A percentile compares a stretch with the other conserved stretches of the same genome.
Conservation (phyloP, 2,797 vertebrate genomes). For the Falco concolor region DNA sequence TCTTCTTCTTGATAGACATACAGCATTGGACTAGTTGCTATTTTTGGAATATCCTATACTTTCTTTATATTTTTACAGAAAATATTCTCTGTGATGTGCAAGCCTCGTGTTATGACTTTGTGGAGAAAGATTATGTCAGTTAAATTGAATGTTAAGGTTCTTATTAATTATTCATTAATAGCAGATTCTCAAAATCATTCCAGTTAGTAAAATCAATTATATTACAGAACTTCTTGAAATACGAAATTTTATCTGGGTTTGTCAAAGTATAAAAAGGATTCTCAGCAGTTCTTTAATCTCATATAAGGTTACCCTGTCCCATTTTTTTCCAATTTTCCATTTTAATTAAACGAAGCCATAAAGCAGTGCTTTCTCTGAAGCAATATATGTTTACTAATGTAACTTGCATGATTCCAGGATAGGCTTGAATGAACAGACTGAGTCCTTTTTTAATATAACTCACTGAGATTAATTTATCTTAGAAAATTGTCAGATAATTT, state of each 20-base stretch:
- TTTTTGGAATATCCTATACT: neutral
- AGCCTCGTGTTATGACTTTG: neutral
- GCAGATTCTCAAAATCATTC: neutral
- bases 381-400: neutral
- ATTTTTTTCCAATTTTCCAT: neutral
- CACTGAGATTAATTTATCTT: neutral
- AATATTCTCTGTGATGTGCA: neutral
- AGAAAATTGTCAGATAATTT: neutral
- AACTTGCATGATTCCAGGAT: neutral
- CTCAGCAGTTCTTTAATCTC: neutral
- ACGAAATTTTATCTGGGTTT: neutral
- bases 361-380: neutral
- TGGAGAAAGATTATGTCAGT: neutral
- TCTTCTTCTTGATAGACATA: neutral
- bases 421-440: neutral
- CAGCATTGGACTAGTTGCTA: neutral
- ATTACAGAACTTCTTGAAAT: neutral
- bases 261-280: neutral
- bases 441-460: neutral
- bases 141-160: neutral
- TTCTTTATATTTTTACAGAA: constrained; percentile 6
- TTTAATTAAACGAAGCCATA: neutral
- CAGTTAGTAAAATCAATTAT: neutral
- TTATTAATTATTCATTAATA: neutral
- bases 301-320: neutral